Conservation (phyloP, 2,113 vertebrate genomes). For the Lamprologus speciosus region DNA sequence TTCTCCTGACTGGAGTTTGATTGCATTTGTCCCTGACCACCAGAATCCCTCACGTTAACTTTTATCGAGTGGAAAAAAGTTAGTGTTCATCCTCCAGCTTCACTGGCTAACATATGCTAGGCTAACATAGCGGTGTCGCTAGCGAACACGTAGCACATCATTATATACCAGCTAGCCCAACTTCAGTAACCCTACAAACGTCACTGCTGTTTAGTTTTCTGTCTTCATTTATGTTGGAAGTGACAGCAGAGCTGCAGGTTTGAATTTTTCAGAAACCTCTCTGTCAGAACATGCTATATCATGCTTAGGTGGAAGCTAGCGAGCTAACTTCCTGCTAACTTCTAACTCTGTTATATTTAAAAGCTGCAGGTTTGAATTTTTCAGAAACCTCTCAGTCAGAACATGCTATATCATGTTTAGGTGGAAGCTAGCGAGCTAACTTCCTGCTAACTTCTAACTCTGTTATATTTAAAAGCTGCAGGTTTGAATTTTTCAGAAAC, state of each 20-base stretch:
- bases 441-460: no score
- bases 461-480: no score
- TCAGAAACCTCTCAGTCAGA: no score
- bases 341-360: no score
- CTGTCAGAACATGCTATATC: no score
- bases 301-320: no score
- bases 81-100: not conserved
- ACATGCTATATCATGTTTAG: no score
- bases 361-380: no score
- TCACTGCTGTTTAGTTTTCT: not conserved
- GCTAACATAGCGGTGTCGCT: rapidly evolving
- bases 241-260: rapidly evolving
- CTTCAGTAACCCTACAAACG: not conserved
- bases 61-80: rapidly evolving
- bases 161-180: rapidly evolving
- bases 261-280: no score
- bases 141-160: rapidly evolving
- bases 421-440: no score
- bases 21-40: rapidly evolving
- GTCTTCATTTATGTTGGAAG: not conserved
- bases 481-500: no score
- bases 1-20: rapidly evolving
- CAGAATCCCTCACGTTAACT: rapidly evolving
- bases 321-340: no score
- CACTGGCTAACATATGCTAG: not conserved